These are phyloP conservation scores for Bathynomus jamesi DNA, from an alignment of 1,140 invertebrate species.

Conservation along the genomic window DNA sequence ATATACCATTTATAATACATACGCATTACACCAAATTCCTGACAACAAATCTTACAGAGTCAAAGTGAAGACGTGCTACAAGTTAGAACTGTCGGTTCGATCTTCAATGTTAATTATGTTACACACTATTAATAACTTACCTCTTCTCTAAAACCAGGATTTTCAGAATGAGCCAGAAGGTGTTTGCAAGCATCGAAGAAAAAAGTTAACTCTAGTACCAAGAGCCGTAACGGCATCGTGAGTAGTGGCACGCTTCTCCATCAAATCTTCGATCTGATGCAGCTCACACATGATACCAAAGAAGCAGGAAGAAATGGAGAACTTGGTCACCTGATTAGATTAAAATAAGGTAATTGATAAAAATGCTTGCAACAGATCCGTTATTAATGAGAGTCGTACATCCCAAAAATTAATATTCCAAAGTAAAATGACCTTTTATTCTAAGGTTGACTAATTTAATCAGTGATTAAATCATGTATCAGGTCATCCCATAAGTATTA, in stretches of 20 bases:
- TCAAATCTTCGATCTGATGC: constrained; percentile 65
- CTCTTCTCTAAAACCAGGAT: constrained; percentile 51
- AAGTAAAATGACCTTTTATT: no score
- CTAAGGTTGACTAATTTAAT: no score
- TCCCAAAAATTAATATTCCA: no score
- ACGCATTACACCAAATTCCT: no score
- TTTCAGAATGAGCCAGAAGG: constrained; percentile 53
- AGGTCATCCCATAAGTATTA: no score
- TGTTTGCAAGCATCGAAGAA: constrained; percentile 65
- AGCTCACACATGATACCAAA: constrained; percentile 85
- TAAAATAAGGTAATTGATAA: constrained; percentile 34
- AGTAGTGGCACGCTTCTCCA: constrained; percentile 51
- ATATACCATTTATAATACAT: no score
- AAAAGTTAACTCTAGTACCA: constrained; percentile 58
- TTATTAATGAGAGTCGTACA: no score
- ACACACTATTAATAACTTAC: constrained; percentile 42
- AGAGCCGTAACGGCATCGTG: constrained; percentile 47
- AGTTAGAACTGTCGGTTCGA: no score
- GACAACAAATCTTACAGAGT: no score
- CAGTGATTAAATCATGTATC: no score
- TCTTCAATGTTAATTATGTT: no score
- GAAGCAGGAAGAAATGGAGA: constrained; percentile 78
- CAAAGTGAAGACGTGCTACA: no score
- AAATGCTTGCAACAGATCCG: constrained; percentile 39
- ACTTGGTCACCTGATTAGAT: constrained; percentile 68